Base-by-base conservation (phyloP, 2,888 invertebrate species). In the Meteorus colon region DNA sequence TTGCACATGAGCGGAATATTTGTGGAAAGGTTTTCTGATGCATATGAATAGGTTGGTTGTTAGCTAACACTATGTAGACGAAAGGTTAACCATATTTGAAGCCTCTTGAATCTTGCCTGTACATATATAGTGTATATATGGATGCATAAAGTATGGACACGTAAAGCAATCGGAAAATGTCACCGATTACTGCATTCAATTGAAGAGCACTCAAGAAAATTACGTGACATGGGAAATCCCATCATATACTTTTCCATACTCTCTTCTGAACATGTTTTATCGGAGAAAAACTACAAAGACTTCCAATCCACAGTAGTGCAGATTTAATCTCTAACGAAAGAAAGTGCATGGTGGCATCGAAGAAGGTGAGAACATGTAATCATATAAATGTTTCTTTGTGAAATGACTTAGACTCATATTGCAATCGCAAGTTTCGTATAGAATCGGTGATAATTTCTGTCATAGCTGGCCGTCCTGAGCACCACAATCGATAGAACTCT, bases 381-480 rank as follows among this genome's bases (percentile, higher is more conserved):
- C n/a, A 48, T 12, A 41, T n/a, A 48, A 5, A 48, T n/a, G 31
- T 14, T n/a, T 63, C n/a, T 6, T 31, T 19, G n/a, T 29, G 4
- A 45, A 41, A 41, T 27, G 67, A 37, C 24, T 67, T 37, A 0
- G 8, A n/a, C 67, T 14, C 19, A 27, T 48, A 24, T 45, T 67
- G n/a, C 45, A 41, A 37, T 12, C 34, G 12, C 45, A 78, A 77
- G 78, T 78, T 78, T 77, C 74, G 67, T 77, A 79, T 77, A 79
- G 80, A 81, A 80, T 80, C 79, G 76, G 73, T 80, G 80, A 81
- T 81, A 81, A 81, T 80, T 79, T 79, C 80, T 79, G 81, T 80
- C 78, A 80, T 79, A 79, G 81, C 80, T 74, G 24, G 59, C 27
- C 34, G 55, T 70, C 69, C 29, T 63, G 27, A 27, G 48, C 31